Conservation (phyloP, 1,140 invertebrate genomes). For the Eufriesea mexicana region DNA sequence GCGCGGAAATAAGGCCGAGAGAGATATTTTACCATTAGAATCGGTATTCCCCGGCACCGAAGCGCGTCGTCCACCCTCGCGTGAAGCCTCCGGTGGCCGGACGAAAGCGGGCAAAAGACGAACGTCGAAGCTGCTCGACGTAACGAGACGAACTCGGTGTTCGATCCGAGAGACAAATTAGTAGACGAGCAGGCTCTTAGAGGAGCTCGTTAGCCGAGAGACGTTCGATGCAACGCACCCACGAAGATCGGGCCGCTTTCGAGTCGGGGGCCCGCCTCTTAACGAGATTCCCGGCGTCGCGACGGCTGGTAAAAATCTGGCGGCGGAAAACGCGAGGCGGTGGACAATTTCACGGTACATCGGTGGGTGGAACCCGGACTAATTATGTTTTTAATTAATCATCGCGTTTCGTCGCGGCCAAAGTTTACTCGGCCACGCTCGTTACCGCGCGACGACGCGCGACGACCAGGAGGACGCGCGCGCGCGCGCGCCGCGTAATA, state of each 20-base stretch:
- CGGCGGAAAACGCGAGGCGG: slow-evolving; percentile 22
- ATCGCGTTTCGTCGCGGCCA: slow-evolving; percentile 71
- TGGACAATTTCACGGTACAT: slow-evolving; percentile 78
- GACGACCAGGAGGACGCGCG: slow-evolving; percentile 66
- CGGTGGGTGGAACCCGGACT: slow-evolving; percentile 69
- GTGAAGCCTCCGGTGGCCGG: no score
- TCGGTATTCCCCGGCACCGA: slow-evolving; percentile 41
- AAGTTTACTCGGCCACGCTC: slow-evolving; percentile 74
- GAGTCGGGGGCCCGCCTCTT: slow-evolving; percentile 33
- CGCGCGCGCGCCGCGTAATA: no score
- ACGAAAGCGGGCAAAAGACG: no score
- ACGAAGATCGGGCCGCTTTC: slow-evolving; percentile 33
- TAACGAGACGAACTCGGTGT: neutral
- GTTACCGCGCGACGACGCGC: slow-evolving; percentile 72
- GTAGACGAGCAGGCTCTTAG: neutral
- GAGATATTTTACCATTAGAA: slow-evolving; percentile 49
- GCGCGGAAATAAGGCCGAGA: slow-evolving; percentile 19
- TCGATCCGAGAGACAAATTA: slow-evolving; percentile 23
- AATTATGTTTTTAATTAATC: slow-evolving; percentile 81
- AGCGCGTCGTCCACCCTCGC: no score
- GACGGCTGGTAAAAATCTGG: neutral
- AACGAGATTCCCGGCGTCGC: slow-evolving; percentile 39
- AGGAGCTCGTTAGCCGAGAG: slow-evolving; percentile 58
- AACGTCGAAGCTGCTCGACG: neutral
- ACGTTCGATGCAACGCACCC: slow-evolving; percentile 41